Percentiles rank a stretch among this genome's conserved stretches.
Evolutionary conservation across 2,888 invertebrate genomes (phyloP).

Genomic region (Aspidiotus destructor): DNA sequence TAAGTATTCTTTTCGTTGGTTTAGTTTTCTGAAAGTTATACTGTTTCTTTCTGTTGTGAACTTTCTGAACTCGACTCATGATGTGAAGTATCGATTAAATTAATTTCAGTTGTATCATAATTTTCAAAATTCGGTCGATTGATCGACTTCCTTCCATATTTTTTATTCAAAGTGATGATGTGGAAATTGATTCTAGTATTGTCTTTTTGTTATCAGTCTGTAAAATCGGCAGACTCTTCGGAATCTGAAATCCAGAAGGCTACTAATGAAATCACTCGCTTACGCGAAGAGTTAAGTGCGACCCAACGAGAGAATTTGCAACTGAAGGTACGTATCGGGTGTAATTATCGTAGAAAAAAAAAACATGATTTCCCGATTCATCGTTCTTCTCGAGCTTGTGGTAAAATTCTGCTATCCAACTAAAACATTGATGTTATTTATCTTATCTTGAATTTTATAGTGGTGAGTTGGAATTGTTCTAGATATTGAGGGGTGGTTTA

Average conservation of each 20-base stretch:
- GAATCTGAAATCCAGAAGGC: slow-evolving; percentile 57
- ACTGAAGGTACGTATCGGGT: slow-evolving; percentile 50
- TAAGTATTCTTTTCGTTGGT: neutral
- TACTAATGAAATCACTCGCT: slow-evolving; percentile 61
- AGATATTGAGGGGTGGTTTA: no score
- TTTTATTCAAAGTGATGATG: neutral
- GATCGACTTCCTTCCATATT: neutral
- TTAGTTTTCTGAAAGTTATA: no score
- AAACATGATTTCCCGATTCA: neutral
- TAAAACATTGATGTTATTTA: no score
- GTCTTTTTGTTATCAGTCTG: slow-evolving; percentile 1
- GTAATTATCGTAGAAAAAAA: neutral
- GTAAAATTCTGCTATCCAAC: neutral
- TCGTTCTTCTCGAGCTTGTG: neutral
- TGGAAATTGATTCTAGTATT: neutral
- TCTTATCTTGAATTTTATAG: no score
- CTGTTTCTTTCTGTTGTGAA: neutral
- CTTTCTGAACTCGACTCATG: no score
- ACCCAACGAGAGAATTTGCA: slow-evolving; percentile 76
- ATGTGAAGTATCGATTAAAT: no score
- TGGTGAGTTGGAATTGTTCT: no score
- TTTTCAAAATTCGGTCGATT: neutral
- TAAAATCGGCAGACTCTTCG: slow-evolving; percentile 36
- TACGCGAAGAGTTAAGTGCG: slow-evolving; percentile 67
- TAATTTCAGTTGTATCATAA: no score